These are phyloP conservation scores for Erynnis tages DNA, from an alignment of 2,888 invertebrate genomes.

Conservation along the genomic window DNA sequence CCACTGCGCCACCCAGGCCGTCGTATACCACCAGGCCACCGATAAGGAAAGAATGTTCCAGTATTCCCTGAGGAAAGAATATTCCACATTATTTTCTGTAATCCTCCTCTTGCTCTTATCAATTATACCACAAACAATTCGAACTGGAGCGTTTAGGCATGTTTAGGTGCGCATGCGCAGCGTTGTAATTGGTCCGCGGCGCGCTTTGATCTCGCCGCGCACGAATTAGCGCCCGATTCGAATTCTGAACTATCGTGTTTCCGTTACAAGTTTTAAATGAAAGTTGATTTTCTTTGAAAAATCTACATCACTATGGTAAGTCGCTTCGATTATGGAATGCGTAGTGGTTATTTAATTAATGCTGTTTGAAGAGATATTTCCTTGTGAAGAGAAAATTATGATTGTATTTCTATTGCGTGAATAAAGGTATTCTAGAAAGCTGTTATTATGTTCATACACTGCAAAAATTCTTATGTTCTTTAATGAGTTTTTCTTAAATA, in stretches of 20 bases:
- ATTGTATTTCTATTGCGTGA: not conserved
- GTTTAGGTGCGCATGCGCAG: slow-evolving; percentile 63
- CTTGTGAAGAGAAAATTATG: not conserved
- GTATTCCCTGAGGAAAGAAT: no score
- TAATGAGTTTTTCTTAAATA: no score
- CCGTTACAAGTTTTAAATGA: slow-evolving; percentile 46
- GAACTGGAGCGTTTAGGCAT: slow-evolving; percentile 63
- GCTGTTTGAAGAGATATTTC: not conserved
- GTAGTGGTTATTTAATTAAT: not conserved
- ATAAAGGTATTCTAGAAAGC: no score
- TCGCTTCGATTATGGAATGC: slow-evolving; percentile 8
- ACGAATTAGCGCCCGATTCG: slow-evolving; percentile 61
- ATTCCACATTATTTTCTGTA: not conserved
- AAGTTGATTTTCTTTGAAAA: slow-evolving; percentile 38
- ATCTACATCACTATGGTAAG: not conserved
- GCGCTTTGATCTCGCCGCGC: slow-evolving; percentile 71
- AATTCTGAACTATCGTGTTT: slow-evolving; percentile 55
- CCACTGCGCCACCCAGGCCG: no score
- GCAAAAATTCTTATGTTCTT: no score
- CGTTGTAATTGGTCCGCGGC: slow-evolving; percentile 56
- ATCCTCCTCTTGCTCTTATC: not conserved
- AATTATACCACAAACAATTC: slow-evolving; percentile 33
- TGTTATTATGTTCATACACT: no score
- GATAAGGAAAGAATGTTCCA: no score
- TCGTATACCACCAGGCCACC: no score